These are phyloP conservation scores for Pseudonaja textilis DNA, from an alignment of 2,113 vertebrate genomes.

Conservation along the genomic window DNA sequence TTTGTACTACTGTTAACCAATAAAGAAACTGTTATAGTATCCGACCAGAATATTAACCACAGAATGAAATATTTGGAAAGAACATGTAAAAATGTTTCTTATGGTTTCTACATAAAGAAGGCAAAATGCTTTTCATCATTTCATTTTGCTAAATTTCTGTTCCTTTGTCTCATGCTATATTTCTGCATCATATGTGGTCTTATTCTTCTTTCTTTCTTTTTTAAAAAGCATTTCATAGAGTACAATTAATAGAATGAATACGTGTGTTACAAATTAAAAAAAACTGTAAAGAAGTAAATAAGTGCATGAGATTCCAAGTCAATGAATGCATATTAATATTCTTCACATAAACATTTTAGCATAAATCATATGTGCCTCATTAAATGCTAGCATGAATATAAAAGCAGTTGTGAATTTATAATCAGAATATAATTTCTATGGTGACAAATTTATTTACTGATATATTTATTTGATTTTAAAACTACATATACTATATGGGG, in stretches of 20 bases:
- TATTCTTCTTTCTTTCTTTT: neutral
- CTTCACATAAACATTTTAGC: slow-evolving; percentile 8
- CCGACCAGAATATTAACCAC: neutral
- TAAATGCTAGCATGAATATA: neutral
- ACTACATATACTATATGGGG: neutral
- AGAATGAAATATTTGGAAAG: rapidly evolving
- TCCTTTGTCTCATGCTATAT: neutral
- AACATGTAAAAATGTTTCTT: neutral
- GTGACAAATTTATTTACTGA: neutral
- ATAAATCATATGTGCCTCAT: slow-evolving; percentile 23
- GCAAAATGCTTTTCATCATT: neutral
- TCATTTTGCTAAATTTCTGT: neutral
- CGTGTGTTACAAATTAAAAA: slow-evolving; percentile 36
- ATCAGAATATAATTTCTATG: neutral
- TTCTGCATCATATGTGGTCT: neutral
- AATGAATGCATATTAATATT: slow-evolving; percentile 29
- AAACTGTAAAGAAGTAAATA: slow-evolving; percentile 18
- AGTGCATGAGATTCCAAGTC: slow-evolving; percentile 24
- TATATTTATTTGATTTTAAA: neutral
- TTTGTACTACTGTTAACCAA: neutral
- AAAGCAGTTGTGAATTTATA: neutral
- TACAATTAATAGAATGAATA: slow-evolving; percentile 20
- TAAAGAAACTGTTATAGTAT: neutral
- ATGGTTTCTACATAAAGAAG: neutral
- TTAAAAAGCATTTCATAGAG: slow-evolving; percentile 3